Evolutionary conservation across 2,888 invertebrate species (phyloP).

Genomic region (Aphodius granarius): DNA sequence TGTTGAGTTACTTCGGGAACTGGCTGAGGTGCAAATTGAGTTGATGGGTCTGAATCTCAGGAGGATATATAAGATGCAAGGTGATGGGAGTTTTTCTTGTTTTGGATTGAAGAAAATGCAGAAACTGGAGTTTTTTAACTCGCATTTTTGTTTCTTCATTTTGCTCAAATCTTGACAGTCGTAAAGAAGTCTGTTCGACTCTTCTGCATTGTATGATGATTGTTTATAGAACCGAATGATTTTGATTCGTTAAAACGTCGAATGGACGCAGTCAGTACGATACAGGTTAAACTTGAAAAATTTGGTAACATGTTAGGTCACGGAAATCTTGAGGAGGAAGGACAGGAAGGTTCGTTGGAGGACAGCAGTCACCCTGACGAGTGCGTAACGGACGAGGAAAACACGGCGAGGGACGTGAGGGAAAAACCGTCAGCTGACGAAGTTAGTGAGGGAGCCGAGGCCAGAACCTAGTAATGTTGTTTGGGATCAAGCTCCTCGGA

Average conservation of each 20-base stretch:
- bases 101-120: neutral
- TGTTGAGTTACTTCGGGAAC: conserved; percentile 55
- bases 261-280: conserved; percentile 39
- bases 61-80: conserved; percentile 52
- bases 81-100: conserved; percentile 24
- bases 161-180: too few species aligned
- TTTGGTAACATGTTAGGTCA: conserved; percentile 37
- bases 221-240: conserved; percentile 24
- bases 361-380: conserved; percentile 7
- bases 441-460: neutral
- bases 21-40: conserved; percentile 65
- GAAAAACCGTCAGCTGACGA: neutral
- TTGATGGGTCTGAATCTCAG: conserved; percentile 64
- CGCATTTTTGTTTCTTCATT: neutral
- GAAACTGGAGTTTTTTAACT: neutral
- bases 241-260: conserved; percentile 35
- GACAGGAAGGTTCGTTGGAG: conserved; percentile 17
- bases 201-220: conserved; percentile 13
- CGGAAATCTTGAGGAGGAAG: conserved; percentile 22
- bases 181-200: neutral
- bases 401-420: neutral
- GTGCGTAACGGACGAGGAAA: conserved; percentile 18
- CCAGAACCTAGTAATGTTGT: neutral
- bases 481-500: neutral
- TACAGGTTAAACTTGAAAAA: conserved; percentile 40